Conservation (phyloP, 2,888 invertebrate genomes). For the Coelopa pilipes region DNA sequence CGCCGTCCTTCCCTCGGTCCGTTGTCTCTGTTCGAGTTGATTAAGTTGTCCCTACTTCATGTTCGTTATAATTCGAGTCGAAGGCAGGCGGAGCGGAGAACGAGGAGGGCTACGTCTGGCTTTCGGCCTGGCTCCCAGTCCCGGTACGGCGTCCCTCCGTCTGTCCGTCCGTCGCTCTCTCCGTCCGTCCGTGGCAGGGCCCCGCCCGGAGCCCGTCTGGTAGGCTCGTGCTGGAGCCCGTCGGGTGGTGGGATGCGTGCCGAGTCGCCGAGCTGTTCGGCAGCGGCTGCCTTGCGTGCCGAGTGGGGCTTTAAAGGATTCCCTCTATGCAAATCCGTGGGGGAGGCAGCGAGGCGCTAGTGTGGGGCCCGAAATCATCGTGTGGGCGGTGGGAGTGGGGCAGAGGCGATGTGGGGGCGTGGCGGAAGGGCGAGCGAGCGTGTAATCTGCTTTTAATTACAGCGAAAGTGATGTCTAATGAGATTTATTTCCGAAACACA, state of each 20-base stretch:
- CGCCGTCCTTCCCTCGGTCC: neutral
- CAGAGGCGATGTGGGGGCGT: neutral
- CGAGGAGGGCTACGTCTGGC: no score
- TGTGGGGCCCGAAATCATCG: neutral
- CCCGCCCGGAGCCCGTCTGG: no score
- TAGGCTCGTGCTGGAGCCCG: no score
- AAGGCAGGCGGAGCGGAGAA: neutral
- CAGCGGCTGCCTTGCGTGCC: neutral
- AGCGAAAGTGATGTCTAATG: slow-evolving; percentile 8
- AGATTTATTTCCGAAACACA: neutral
- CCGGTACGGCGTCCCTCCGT: no score
- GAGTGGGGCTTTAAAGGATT: slow-evolving; percentile 3
- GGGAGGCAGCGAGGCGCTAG: neutral
- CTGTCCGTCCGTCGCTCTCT: no score
- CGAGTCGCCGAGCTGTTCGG: neutral
- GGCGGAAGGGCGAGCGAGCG: neutral
- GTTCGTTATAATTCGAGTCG: slow-evolving; percentile 19
- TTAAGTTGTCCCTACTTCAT: slow-evolving; percentile 17
- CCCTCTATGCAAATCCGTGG: neutral
- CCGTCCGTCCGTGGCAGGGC: no score
- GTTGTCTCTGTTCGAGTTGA: slow-evolving; percentile 7
- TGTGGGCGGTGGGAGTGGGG: neutral
- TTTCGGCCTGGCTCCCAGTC: no score
- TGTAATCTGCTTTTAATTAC: slow-evolving; percentile 13
- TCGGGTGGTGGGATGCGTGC: no score